Percentiles rank a stretch among this genome's conserved stretches.
Evolutionary conservation across 2,797 vertebrate genomes (phyloP).

Genomic region (Paedocypris micromegethes): DNA sequence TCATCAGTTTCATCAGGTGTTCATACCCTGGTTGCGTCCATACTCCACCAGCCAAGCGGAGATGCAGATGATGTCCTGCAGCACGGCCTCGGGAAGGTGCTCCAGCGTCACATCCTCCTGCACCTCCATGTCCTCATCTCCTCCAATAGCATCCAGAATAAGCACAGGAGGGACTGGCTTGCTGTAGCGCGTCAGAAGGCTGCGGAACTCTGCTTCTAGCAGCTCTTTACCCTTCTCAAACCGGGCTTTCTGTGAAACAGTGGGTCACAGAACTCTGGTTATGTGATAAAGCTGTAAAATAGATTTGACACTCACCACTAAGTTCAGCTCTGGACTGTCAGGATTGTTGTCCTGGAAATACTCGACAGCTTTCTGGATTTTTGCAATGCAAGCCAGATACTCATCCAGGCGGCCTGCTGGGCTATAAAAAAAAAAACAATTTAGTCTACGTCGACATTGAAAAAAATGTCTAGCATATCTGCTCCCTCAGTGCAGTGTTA

Average conservation of each 20-base stretch:
- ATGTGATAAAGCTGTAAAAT: background rate
- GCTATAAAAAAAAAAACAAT: conserved; percentile 55
- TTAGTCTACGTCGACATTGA: too few relatives aligned
- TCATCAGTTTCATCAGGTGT: background rate
- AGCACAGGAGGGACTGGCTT: conserved; percentile 89
- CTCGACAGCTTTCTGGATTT: conserved; percentile 96
- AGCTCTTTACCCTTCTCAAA: conserved; percentile 95
- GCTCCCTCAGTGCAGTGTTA: too few relatives aligned
- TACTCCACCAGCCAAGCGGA: conserved; percentile 94
- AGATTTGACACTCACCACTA: conserved; percentile 74
- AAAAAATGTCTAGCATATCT: too few relatives aligned
- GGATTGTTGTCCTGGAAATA: conserved; percentile 98
- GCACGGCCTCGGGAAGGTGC: conserved; percentile 84
- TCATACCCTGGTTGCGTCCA: conserved; percentile 87
- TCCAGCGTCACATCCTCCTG: conserved; percentile 86
- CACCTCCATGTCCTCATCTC: conserved; percentile 87
- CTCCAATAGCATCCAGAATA: conserved; percentile 85
- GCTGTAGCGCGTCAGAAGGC: conserved; percentile 86
- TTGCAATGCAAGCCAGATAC: conserved; percentile 88
- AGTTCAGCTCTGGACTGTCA: conserved; percentile 93
- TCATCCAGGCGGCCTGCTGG: conserved; percentile 88
- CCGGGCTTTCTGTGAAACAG: conserved; percentile 79
- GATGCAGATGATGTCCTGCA: conserved; percentile 88
- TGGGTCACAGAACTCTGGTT: background rate
- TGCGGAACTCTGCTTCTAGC: conserved; percentile 88